Percentiles rank a stretch among this genome's conserved stretches.
Conservation (phyloP, 2,113 vertebrate species). For the Lagopus leucura region DNA sequence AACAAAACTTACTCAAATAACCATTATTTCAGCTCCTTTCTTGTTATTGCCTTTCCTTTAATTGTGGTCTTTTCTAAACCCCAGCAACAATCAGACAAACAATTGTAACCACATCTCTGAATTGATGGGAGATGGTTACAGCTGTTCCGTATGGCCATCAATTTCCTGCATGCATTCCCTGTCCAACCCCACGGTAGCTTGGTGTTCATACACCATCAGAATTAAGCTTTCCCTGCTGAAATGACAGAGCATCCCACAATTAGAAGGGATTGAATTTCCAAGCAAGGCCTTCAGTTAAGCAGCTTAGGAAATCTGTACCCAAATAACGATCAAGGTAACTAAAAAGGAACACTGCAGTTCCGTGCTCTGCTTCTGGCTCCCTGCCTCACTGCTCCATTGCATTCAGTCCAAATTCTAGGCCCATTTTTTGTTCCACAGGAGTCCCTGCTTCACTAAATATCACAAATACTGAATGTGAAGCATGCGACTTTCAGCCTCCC, state of each 20-base stretch:
- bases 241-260: neutral
- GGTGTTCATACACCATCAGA: neutral
- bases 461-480: neutral
- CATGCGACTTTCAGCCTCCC: neutral
- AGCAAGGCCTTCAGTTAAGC: neutral
- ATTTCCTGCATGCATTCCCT: accelerated
- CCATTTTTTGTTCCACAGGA: neutral
- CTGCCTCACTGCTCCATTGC: accelerated
- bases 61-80: neutral
- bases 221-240: accelerated
- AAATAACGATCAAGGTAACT: neutral
- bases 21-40: neutral
- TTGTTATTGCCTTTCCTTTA: neutral
- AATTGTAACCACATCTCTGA: neutral
- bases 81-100: neutral
- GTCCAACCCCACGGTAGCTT: accelerated
- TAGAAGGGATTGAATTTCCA: neutral
- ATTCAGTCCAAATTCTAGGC: neutral
- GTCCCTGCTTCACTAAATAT: neutral
- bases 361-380: neutral
- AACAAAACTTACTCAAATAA: neutral
- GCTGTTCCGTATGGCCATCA: neutral
- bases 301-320: neutral
- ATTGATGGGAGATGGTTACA: accelerated
- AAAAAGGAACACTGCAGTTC: neutral